Conservation (phyloP, 2,113 vertebrate species). For the Tyto alba region DNA sequence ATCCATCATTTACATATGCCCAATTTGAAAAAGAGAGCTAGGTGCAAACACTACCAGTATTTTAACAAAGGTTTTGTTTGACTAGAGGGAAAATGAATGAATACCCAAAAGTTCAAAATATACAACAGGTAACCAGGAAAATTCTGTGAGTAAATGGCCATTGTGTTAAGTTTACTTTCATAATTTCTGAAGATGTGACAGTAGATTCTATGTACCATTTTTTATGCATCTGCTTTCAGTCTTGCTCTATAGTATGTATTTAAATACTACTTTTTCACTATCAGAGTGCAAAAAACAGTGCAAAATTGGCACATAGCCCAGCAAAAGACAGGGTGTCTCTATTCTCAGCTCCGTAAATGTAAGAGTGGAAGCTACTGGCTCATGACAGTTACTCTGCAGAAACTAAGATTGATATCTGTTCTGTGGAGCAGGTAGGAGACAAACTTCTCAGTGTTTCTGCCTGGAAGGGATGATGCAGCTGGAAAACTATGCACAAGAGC, state of each 20-base stretch:
- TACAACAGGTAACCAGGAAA: not conserved
- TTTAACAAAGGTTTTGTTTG: not conserved
- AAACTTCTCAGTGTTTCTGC: not conserved
- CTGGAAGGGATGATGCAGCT: not conserved
- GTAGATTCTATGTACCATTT: not conserved
- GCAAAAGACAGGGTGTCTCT: not conserved
- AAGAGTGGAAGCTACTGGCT: not conserved
- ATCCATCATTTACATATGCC: not conserved
- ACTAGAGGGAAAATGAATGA: not conserved
- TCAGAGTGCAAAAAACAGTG: not conserved
- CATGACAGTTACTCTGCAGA: not conserved
- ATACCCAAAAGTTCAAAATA: not conserved
- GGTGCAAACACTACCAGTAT: not conserved
- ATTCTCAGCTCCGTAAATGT: not conserved
- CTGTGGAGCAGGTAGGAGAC: not conserved
- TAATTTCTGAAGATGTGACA: not conserved
- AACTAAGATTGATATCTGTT: not conserved
- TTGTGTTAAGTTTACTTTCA: not conserved
- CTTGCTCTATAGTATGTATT: not conserved
- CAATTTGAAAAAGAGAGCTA: not conserved
- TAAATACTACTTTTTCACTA: not conserved
- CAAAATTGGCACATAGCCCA: not conserved
- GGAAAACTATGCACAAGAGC: not conserved
- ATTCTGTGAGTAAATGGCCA: not conserved
- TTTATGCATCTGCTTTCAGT: not conserved